Conservation (phyloP, 1,140 invertebrate genomes). For the Eulimnadia texana region DNA sequence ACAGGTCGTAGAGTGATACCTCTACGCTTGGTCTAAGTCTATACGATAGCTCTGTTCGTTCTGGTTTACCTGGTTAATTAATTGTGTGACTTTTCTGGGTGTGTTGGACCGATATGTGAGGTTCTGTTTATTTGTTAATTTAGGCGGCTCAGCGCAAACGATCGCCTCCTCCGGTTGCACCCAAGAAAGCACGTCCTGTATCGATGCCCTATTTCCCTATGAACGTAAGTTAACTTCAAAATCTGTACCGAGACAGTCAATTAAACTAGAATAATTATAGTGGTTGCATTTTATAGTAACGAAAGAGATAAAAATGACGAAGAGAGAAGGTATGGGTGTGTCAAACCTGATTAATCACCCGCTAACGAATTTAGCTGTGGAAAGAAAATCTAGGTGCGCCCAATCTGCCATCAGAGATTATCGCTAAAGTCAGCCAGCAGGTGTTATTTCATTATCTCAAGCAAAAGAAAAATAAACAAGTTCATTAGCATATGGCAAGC, state of each 20-base stretch:
- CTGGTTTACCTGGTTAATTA: neutral
- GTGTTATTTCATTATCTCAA: too few relatives aligned
- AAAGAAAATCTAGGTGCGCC: too few relatives aligned
- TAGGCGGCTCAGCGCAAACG: conserved; percentile 13
- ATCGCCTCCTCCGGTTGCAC: conserved; percentile 10
- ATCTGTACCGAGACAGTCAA: too few relatives aligned
- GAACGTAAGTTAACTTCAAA: conserved; percentile 12
- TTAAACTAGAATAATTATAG: too few relatives aligned
- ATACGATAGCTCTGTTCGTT: neutral
- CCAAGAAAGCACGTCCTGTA: conserved; percentile 12
- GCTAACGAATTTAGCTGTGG: too few relatives aligned
- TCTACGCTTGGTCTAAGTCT: neutral
- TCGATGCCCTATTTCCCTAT: conserved; percentile 4
- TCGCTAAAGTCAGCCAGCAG: too few relatives aligned
- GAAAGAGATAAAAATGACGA: too few relatives aligned
- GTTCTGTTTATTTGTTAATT: neutral
- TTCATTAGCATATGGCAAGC: neutral
- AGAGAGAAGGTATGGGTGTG: too few relatives aligned
- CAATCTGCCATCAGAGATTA: too few relatives aligned
- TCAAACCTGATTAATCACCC: too few relatives aligned
- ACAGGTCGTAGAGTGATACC: neutral
- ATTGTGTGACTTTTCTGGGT: neutral
- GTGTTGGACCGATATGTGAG: neutral
- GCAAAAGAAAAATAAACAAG: neutral
- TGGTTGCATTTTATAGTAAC: too few relatives aligned